phyloP scores from a whole-genome alignment of 2,113 vertebrate species.

The Oreotrochilus melanogaster region DNA sequence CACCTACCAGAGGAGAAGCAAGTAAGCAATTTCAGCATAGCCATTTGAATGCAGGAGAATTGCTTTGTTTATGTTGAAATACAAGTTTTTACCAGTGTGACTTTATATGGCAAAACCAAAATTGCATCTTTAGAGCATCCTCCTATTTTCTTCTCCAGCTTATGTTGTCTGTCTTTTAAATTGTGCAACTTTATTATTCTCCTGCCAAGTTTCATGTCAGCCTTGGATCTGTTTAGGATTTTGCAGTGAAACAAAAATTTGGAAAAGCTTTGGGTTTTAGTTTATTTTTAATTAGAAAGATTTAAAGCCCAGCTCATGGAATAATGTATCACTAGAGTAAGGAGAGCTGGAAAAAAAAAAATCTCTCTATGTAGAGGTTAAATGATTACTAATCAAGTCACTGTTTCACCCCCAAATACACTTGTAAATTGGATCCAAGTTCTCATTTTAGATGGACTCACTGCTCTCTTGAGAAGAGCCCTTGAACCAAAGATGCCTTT shows the following conservation, averaged over 20 bases:
- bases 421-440: neutral
- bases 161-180: neutral
- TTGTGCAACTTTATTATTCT: neutral
- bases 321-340: neutral
- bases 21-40: neutral
- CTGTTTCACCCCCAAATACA: neutral
- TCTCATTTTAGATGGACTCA: neutral
- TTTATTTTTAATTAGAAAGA: neutral
- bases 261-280: neutral
- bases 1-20: neutral
- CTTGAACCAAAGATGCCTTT: neutral
- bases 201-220: neutral
- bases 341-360: neutral
- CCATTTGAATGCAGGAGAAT: neutral
- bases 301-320: neutral
- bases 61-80: conserved; percentile 7
- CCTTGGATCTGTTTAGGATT: neutral
- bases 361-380: neutral
- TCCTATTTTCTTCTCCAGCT: neutral
- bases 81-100: neutral
- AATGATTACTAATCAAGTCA: neutral
- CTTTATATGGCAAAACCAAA: neutral
- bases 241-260: neutral
- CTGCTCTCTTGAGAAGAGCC: neutral
- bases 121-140: neutral